Evolutionary conservation across 2,888 invertebrate species (phyloP).

Genomic region (Chydorus sphaericus): DNA sequence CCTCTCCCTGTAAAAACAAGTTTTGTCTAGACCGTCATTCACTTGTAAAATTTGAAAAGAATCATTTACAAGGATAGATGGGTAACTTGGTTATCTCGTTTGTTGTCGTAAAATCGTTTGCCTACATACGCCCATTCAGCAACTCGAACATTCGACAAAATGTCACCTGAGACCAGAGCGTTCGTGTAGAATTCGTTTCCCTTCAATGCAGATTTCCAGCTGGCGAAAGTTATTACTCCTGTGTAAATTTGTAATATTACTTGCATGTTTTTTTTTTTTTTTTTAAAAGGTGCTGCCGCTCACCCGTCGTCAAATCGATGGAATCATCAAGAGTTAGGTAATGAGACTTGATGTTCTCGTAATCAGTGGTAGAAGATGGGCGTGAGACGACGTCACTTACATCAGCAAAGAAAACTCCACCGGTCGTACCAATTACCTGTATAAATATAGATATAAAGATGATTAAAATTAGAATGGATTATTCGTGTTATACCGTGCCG

Average conservation of each 20-base stretch:
- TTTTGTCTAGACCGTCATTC: no score
- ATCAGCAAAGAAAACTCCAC: slow-evolving; percentile 15
- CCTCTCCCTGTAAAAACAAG: background rate
- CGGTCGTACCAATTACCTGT: slow-evolving; percentile 14
- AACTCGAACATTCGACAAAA: slow-evolving; percentile 8
- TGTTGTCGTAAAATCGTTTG: slow-evolving; percentile 12
- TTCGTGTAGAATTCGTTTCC: slow-evolving; percentile 12
- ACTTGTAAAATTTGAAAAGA: no score
- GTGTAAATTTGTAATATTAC: background rate
- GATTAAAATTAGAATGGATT: background rate
- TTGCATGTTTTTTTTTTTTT: background rate
- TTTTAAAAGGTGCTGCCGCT: background rate
- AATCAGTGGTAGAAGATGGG: slow-evolving; percentile 3
- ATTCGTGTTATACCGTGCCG: background rate
- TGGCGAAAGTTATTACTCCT: slow-evolving; percentile 7
- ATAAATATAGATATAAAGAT: background rate
- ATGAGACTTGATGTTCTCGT: background rate
- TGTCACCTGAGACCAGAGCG: slow-evolving; percentile 12
- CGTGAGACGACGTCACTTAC: background rate
- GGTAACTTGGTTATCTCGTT: background rate
- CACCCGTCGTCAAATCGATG: slow-evolving; percentile 11
- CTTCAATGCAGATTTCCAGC: slow-evolving; percentile 14
- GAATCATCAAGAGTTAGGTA: slow-evolving; percentile 14
- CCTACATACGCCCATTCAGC: slow-evolving; percentile 12
- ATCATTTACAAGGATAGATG: no score